phyloP scores from a whole-genome alignment of 2,888 invertebrate genomes.

The Chromoteleia sp. region DNA sequence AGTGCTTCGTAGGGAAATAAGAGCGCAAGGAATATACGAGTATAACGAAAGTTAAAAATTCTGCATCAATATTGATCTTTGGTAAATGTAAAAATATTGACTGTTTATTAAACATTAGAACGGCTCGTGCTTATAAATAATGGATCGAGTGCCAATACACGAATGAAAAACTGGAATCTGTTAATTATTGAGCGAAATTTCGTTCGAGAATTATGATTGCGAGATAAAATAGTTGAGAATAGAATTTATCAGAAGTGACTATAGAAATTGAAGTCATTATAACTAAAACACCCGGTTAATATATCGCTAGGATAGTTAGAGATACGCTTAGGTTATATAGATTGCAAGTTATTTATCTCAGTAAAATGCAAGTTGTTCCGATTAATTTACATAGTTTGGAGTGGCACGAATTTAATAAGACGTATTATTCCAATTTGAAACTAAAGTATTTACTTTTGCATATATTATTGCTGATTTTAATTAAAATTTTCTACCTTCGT shows the following conservation, averaged over 20 bases:
- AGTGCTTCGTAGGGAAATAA: not conserved
- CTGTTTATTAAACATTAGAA: slow-evolving; percentile 15
- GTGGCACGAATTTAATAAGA: slow-evolving; percentile 5
- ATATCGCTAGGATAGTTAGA: slow-evolving; percentile 2
- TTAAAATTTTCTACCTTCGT: too few species aligned
- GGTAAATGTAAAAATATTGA: slow-evolving; percentile 2
- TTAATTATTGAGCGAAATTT: not conserved
- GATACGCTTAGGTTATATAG: too few species aligned
- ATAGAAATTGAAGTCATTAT: slow-evolving; percentile 20
- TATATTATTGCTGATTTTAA: too few species aligned
- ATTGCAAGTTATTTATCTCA: slow-evolving; percentile 14
- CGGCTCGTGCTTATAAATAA: not conserved
- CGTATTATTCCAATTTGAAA: not conserved
- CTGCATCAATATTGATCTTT: slow-evolving; percentile 27
- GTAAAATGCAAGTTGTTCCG: slow-evolving; percentile 1
- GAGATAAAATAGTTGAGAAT: slow-evolving; percentile 1
- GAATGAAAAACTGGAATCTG: not conserved
- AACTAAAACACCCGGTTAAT: slow-evolving; percentile 19
- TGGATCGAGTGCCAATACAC: not conserved
- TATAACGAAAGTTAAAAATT: slow-evolving; percentile 12
- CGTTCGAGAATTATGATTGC: not conserved
- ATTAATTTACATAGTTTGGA: slow-evolving; percentile 7
- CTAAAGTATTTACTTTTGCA: too few species aligned
- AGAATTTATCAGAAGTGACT: slow-evolving; percentile 5
- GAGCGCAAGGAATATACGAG: not conserved